These are phyloP conservation scores for Dipodomys merriami DNA, from an alignment of 2,113 vertebrate species.

Conservation along the genomic window DNA sequence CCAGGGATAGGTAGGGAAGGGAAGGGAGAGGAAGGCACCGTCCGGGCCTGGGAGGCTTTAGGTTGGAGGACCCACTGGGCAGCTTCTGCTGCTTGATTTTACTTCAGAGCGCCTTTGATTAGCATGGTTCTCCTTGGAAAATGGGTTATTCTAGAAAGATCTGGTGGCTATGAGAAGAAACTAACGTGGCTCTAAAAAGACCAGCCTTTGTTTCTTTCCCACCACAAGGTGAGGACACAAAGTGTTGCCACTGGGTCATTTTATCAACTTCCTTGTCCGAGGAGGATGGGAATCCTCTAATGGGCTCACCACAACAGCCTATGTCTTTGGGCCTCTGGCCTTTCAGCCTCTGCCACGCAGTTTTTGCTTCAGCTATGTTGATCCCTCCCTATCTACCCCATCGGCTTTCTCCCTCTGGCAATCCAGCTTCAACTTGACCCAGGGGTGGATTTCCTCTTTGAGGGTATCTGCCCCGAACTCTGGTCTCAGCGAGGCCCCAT, in stretches of 20 bases:
- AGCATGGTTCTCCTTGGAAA: conserved; percentile 37
- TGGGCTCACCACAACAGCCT: accelerated
- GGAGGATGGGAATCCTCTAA: no score
- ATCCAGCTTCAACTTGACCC: neutral
- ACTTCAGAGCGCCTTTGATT: neutral
- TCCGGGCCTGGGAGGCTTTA: neutral
- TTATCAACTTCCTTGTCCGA: neutral
- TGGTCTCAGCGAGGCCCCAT: neutral
- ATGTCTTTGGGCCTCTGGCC: neutral
- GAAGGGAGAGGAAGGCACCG: neutral
- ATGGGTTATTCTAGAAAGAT: conserved; percentile 13
- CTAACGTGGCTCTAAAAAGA: conserved; percentile 42
- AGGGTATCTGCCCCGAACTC: neutral
- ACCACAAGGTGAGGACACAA: neutral
- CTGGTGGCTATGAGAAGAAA: conserved; percentile 1
- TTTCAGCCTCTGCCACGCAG: neutral
- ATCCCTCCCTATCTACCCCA: accelerated
- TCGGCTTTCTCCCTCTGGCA: no score
- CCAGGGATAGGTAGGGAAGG: accelerated
- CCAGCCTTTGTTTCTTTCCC: conserved; percentile 16
- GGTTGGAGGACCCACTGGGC: neutral
- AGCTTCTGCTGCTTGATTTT: neutral
- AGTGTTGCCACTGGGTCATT: neutral
- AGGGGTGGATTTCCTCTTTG: neutral
- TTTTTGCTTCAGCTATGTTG: neutral